Conservation (phyloP, 2,888 invertebrate genomes). For the Nomada ruficornis region DNA sequence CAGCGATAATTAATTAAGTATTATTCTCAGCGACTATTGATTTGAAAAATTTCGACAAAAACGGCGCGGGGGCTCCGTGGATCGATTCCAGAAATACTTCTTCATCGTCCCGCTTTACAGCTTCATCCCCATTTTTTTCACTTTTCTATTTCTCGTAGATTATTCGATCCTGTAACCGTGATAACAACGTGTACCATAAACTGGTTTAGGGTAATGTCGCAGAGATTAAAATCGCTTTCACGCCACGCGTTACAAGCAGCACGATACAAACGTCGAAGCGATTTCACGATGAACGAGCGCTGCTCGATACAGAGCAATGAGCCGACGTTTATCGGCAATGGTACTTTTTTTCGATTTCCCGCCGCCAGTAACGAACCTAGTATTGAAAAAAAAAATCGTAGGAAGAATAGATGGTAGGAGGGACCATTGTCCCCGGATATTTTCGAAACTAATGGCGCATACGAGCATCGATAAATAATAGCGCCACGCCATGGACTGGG, state of each 20-base stretch:
- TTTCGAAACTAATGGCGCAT: constrained; percentile 46
- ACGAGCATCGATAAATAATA: constrained; percentile 45
- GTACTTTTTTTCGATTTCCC: constrained; percentile 43
- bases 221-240: constrained; percentile 50
- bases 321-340: constrained; percentile 47
- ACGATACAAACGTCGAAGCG: constrained; percentile 30
- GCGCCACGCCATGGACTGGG: background rate
- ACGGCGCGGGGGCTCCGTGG: background rate
- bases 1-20: constrained; percentile 33
- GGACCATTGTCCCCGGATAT: constrained; percentile 50
- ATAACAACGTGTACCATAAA: constrained; percentile 13
- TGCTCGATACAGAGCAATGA: constrained; percentile 41
- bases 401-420: background rate
- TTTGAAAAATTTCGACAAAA: background rate
- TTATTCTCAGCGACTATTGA: constrained; percentile 4
- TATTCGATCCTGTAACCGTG: background rate
- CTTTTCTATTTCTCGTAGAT: background rate
- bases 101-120: background rate
- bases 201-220: constrained; percentile 19
- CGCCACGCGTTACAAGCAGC: constrained; percentile 21
- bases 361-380: constrained; percentile 30
- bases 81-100: background rate
- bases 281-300: constrained; percentile 29
- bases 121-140: background rate
- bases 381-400: constrained; percentile 19